phyloP scores from a whole-genome alignment of 1,140 invertebrate genomes.

The Bilobella aurantiaca region DNA sequence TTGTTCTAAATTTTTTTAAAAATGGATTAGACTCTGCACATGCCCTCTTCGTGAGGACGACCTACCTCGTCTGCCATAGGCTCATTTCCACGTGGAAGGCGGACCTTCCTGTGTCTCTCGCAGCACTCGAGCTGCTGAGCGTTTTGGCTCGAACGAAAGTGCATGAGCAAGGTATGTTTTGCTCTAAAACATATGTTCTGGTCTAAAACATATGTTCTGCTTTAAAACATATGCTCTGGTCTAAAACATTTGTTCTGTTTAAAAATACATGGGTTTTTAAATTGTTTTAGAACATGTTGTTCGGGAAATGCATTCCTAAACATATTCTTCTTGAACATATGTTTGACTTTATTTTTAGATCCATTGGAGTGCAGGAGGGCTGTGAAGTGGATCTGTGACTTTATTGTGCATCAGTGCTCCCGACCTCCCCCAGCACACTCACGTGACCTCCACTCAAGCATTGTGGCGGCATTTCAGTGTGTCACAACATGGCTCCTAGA shows the following conservation, averaged over 20 bases:
- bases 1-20: no score
- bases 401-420: constrained; percentile 90
- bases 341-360: constrained; percentile 46
- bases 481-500: constrained; percentile 84
- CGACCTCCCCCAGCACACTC: constrained; percentile 90
- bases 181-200: background rate
- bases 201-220: no score
- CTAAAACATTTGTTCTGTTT: no score
- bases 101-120: constrained; percentile 86
- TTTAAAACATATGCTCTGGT: no score
- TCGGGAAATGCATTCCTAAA: no score
- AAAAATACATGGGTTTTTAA: no score
- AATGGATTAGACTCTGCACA: constrained; percentile 73
- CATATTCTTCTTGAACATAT: background rate
- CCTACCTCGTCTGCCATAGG: constrained; percentile 84
- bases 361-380: constrained; percentile 77
- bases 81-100: constrained; percentile 92
- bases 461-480: constrained; percentile 87
- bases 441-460: constrained; percentile 94
- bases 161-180: constrained; percentile 59
- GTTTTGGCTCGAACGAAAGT: constrained; percentile 77
- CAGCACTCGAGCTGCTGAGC: constrained; percentile 80
- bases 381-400: constrained; percentile 97
- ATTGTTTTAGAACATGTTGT: no score
- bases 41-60: constrained; percentile 77